Evolutionary conservation across 1,140 invertebrate genomes (phyloP), one percentile per base, ranked within the genome.

Genomic region (Sarcophaga bullata): DNA sequence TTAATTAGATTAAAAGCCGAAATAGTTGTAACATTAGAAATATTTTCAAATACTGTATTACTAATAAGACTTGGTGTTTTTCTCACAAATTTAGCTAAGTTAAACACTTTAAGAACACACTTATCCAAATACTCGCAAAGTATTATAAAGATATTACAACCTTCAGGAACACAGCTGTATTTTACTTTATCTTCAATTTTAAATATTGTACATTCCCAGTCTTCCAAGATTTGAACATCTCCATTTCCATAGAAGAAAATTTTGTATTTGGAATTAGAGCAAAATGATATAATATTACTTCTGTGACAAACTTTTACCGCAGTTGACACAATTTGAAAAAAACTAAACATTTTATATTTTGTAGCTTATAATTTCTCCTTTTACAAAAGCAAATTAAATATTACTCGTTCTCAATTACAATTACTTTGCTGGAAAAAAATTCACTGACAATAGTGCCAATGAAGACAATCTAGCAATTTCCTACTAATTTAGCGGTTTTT

Each of bases 191-290:
- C 49, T n/a, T n/a, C 15, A 6, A 50, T 50, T 19, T 78, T 13
- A 49, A 78, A 78, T 17, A 10, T 50, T 17, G 50, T 17, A 52
- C 48, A 78, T 25, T 78, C 75, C 75, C 75, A 78, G 11, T 78
- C 75, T 9, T 50, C 15, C 6, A 49, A 19, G 75, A 73, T n/a
- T 50, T 78, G 50, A 8, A 50, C 25, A 0, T 19, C 9, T 19
- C 47, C 75, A 52, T 78, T 19, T n/a, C 11, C n/a, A 19, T 7
- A 19, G 19, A 48, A 78, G 50, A 78, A 78, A 10, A 78, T 49
- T n/a, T 19, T 78, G 48, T 50, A 78, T 52, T 49, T 8, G 6
- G 49, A 10, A 13, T 78, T 78, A 25, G 15, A 50, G 48, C 75
- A 78, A 11, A 50, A 17, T 8, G 75, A n/a, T 49, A 50, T 50